Evolutionary conservation across 2,888 invertebrate genomes (phyloP).

Genomic region (Caenorhabditis zanzibari): DNA sequence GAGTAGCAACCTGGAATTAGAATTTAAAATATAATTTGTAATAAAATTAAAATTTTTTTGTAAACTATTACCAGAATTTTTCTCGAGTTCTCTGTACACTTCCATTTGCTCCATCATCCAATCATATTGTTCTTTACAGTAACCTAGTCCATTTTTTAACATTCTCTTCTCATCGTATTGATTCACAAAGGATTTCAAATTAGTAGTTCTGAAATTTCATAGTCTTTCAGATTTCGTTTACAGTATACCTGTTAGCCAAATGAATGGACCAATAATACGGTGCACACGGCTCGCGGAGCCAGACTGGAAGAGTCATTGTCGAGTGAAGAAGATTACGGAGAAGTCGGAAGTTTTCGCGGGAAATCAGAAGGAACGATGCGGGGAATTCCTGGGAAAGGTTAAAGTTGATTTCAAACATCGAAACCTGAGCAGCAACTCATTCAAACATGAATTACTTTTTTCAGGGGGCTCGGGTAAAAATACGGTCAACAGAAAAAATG

Average conservation of each 20-base stretch:
- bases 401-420: too few species aligned
- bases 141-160: conserved; percentile 70
- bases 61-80: conserved; percentile 63
- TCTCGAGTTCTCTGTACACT: conserved; percentile 75
- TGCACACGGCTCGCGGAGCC: conserved; percentile 79
- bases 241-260: conserved; percentile 72
- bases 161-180: conserved; percentile 74
- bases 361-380: conserved; percentile 70
- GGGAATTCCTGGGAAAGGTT: conserved; percentile 72
- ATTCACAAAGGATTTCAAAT: conserved; percentile 70
- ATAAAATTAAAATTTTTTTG: too few species aligned
- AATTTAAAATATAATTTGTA: too few species aligned
- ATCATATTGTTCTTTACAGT: conserved; percentile 78
- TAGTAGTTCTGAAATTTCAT: conserved; percentile 65
- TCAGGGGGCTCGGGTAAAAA: too few species aligned
- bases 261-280: conserved; percentile 80
- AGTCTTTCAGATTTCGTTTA: not conserved
- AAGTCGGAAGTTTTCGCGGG: conserved; percentile 69
- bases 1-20: conserved; percentile 57
- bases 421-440: too few species aligned
- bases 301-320: conserved; percentile 77
- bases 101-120: conserved; percentile 75
- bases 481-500: too few species aligned
- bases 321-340: conserved; percentile 70
- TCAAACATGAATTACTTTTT: not conserved